phyloP scores from a whole-genome alignment of 2,888 invertebrate species.

The Callosobruchus maculatus region DNA sequence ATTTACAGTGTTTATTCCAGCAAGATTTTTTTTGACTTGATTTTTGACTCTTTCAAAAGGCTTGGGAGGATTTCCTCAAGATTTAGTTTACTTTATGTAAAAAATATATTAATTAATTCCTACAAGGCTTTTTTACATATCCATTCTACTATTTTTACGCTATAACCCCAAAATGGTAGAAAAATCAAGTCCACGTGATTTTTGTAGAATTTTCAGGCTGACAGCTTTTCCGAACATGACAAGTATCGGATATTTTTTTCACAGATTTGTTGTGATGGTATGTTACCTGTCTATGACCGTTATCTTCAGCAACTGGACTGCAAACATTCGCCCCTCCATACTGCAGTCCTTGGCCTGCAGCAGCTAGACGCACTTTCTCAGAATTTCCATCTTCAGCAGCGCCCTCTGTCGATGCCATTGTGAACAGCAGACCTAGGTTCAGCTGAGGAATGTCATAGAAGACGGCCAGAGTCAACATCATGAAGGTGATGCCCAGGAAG shows the following conservation, averaged over 20 bases:
- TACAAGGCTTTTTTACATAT: too few species aligned
- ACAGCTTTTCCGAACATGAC: too few species aligned
- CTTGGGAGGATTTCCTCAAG: too few species aligned
- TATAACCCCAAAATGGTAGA: too few species aligned
- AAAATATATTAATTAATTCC: too few species aligned
- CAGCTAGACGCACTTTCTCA: constrained; percentile 65
- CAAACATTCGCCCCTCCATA: constrained; percentile 45
- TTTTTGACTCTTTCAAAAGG: too few species aligned
- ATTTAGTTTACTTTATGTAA: too few species aligned
- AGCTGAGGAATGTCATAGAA: constrained; percentile 88
- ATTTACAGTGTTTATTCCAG: too few species aligned
- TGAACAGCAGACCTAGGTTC: constrained; percentile 76
- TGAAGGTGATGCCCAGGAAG: constrained; percentile 74
- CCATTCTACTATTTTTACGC: too few species aligned
- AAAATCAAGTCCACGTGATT: too few species aligned
- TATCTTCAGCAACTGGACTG: constrained; percentile 50
- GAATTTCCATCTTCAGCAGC: constrained; percentile 51
- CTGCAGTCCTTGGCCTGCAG: constrained; percentile 52
- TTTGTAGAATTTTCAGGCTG: too few species aligned
- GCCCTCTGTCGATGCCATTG: constrained; percentile 33
- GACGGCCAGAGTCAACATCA: constrained; percentile 80
- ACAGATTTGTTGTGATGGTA: neutral
- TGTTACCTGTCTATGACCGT: constrained; percentile 42
- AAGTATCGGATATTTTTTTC: neutral
- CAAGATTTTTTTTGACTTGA: too few species aligned